phyloP scores from a whole-genome alignment of 1,140 invertebrate genomes.

The Drosophila bipectinata region DNA sequence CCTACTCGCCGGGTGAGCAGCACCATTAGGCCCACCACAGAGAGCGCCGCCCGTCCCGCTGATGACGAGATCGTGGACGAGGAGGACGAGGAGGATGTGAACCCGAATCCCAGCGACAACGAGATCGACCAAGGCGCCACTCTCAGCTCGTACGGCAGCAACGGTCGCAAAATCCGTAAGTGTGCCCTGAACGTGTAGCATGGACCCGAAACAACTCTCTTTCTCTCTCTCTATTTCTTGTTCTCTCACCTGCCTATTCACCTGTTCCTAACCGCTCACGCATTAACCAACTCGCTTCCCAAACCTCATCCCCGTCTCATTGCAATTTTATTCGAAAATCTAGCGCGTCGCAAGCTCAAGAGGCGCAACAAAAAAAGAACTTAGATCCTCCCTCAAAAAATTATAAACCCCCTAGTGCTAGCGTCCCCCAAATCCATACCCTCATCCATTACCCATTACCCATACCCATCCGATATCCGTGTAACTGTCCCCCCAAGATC shows the following conservation, averaged over 20 bases:
- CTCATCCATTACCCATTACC: conserved; percentile 36
- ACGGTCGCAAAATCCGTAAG: conserved; percentile 87
- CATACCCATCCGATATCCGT: conserved; percentile 8
- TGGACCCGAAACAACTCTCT: conserved; percentile 77
- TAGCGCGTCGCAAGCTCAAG: conserved; percentile 66
- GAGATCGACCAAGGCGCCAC: conserved; percentile 86
- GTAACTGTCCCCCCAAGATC: conserved; percentile 30
- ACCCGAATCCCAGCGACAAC: conserved; percentile 83
- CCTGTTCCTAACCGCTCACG: conserved; percentile 62
- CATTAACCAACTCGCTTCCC: conserved; percentile 38
- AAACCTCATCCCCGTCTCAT: conserved; percentile 17
- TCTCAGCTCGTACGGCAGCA: conserved; percentile 61
- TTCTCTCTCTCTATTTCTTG: conserved; percentile 67
- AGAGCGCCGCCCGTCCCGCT: conserved; percentile 41
- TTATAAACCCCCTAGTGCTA: neutral
- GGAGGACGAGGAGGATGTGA: conserved; percentile 85
- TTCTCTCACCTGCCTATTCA: conserved; percentile 56
- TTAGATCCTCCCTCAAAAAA: conserved; percentile 1
- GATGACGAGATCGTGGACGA: conserved; percentile 75
- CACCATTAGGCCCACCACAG: conserved; percentile 52
- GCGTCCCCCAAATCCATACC: conserved; percentile 12
- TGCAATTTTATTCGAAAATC: conserved; percentile 23
- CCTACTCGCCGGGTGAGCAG: conserved; percentile 67
- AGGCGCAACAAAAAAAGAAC: conserved; percentile 35
- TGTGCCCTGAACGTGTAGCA: conserved; percentile 70